Evolutionary conservation across 2,113 vertebrate genomes (phyloP).

Genomic region (Raphicerus campestris): DNA sequence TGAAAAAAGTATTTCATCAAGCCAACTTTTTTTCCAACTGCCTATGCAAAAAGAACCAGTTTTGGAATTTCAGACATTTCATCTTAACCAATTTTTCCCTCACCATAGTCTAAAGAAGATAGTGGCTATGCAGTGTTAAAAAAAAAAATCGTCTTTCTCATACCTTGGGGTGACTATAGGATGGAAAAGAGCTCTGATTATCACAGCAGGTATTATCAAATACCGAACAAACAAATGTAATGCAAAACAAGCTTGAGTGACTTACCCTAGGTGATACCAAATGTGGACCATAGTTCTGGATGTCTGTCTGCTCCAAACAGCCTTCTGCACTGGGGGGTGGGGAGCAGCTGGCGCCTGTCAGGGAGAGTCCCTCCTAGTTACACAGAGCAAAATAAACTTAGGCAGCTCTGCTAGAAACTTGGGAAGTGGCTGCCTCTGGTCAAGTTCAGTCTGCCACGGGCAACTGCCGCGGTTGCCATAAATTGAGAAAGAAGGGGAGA

Average conservation of each 20-base stretch:
- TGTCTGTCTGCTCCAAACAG: neutral
- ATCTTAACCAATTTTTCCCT: neutral
- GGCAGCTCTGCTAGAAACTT: neutral
- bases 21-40: neutral
- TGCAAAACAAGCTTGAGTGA: neutral
- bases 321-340: neutral
- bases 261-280: no score
- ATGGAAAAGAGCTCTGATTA: neutral
- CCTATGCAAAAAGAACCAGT: neutral
- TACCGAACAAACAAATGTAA: neutral
- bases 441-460: neutral
- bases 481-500: neutral
- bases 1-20: neutral
- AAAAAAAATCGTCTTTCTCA: neutral
- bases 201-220: neutral
- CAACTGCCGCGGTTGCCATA: neutral
- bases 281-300: neutral
- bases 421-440: neutral
- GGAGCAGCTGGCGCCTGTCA: neutral
- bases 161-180: neutral
- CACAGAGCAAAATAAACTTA: neutral
- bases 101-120: neutral
- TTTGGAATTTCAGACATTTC: neutral
- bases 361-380: neutral
- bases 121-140: neutral